Conservation (phyloP, 2,888 invertebrate species). For the Balanococcus diminutus region DNA sequence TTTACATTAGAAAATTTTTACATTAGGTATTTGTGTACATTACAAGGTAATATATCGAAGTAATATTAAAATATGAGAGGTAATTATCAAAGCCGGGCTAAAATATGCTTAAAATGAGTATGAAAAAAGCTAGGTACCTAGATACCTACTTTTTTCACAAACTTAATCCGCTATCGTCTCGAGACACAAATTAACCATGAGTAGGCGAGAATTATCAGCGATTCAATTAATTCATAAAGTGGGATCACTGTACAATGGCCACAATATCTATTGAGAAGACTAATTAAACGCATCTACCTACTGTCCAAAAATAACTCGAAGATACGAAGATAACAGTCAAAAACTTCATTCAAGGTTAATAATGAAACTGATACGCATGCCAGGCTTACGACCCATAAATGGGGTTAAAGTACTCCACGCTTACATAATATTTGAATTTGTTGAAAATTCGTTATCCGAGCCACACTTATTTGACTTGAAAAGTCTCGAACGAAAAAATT, state of each 20-base stretch:
- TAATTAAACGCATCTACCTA: background rate
- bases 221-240: background rate
- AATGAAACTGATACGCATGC: constrained; percentile 14
- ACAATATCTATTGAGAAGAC: background rate
- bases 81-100: background rate
- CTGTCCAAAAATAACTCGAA: background rate
- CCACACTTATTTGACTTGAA: no score
- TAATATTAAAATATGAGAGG: background rate
- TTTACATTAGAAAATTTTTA: background rate
- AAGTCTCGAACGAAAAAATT: background rate
- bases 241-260: background rate
- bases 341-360: constrained; percentile 36
- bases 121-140: background rate
- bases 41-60: background rate
- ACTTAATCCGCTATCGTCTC: background rate
- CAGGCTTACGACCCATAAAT: constrained; percentile 11
- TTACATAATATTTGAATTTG: background rate
- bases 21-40: background rate
- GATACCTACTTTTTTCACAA: no score
- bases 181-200: background rate
- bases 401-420: constrained; percentile 31
- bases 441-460: background rate
- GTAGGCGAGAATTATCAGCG: background rate
- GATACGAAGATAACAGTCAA: constrained; percentile 26
- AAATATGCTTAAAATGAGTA: background rate